Conservation (phyloP, 1,140 invertebrate species). For the Sipha flava region DNA sequence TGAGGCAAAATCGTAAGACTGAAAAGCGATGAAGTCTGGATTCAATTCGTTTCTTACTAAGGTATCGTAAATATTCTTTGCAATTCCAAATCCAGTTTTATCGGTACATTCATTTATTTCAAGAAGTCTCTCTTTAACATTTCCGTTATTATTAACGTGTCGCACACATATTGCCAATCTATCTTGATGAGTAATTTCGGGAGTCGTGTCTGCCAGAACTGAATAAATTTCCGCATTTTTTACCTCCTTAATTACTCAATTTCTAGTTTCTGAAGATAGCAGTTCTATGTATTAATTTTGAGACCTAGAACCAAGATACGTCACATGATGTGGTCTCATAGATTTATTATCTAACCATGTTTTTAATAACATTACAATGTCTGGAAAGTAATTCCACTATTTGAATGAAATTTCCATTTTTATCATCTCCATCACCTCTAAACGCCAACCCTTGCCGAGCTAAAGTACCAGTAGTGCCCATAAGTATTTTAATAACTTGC, state of each 20-base stretch:
- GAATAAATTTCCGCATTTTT: neutral
- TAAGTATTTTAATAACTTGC: too few relatives aligned
- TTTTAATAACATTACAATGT: neutral
- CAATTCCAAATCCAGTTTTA: neutral
- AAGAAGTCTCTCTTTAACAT: neutral
- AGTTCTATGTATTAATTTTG: too few relatives aligned
- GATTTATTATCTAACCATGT: neutral
- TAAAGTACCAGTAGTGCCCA: too few relatives aligned
- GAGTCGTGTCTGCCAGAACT: neutral
- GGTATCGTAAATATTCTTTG: neutral
- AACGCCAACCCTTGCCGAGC: neutral
- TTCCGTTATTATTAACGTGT: neutral
- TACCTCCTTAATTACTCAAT: too few relatives aligned
- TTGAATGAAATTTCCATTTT: neutral
- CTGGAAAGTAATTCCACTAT: too few relatives aligned
- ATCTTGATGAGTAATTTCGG: neutral
- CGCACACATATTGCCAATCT: neutral
- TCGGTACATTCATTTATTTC: neutral
- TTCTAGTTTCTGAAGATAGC: too few relatives aligned
- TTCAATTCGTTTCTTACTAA: neutral
- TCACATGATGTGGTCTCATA: neutral
- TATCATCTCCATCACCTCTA: neutral
- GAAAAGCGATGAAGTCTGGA: neutral
- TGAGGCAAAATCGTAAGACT: neutral
- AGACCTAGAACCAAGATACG: neutral